These are phyloP conservation scores for Onychomys leucogaster DNA, from an alignment of 2,797 vertebrate species.

Conservation along the genomic window DNA sequence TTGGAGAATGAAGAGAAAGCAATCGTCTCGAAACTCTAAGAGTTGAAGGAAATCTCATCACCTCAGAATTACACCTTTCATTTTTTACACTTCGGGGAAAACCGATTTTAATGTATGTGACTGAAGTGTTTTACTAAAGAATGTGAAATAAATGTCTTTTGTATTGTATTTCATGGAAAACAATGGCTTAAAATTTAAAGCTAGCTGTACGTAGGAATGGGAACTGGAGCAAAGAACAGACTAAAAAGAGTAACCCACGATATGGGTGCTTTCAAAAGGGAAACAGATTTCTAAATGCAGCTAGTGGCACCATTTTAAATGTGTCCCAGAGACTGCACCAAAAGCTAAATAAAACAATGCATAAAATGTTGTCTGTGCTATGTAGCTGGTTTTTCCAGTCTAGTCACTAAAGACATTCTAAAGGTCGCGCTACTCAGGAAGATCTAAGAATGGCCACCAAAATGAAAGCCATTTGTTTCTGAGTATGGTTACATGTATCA, in stretches of 20 bases:
- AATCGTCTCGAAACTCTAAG: constrained; percentile 34
- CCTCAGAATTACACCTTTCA: constrained; percentile 52
- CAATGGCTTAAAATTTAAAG: constrained; percentile 34
- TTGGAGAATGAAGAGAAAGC: constrained; percentile 62
- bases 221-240: neutral
- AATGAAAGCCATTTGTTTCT: constrained; percentile 73
- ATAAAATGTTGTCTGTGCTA: constrained; percentile 52
- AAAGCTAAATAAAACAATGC: constrained; percentile 25
- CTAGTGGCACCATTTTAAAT: neutral
- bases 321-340: neutral
- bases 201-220: neutral
- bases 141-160: neutral
- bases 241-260: neutral
- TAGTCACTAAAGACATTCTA: constrained; percentile 58
- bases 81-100: constrained; percentile 3
- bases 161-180: constrained; percentile 32
- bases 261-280: neutral
- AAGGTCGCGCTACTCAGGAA: constrained; percentile 56
- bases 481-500: constrained; percentile 76
- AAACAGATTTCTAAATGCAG: neutral
- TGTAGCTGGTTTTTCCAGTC: constrained; percentile 27
- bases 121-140: constrained; percentile 21
- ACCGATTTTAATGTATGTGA: neutral
- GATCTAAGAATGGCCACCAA: constrained; percentile 51
- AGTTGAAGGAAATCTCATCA: constrained; percentile 31